Conservation (phyloP, 2,888 invertebrate genomes). For the Reticulitermes lucifugus region DNA sequence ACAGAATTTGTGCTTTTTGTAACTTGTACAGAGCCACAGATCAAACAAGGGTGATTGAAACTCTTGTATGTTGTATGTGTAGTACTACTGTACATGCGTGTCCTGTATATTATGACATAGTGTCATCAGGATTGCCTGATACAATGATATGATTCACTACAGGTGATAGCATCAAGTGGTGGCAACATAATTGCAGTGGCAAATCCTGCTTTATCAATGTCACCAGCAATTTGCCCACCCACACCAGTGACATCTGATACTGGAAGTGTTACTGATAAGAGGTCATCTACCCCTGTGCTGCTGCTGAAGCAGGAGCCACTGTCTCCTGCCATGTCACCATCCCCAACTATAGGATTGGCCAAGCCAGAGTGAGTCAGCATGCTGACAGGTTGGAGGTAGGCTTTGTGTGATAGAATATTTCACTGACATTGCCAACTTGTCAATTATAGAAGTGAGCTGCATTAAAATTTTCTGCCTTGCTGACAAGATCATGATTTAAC, state of each 20-base stretch:
- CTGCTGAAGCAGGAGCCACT: slow-evolving; percentile 41
- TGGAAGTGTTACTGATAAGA: not conserved
- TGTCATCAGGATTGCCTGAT: no score
- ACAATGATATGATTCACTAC: slow-evolving; percentile 55
- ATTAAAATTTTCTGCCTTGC: no score
- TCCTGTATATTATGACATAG: no score
- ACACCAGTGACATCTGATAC: not conserved
- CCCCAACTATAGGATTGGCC: not conserved
- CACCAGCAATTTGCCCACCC: slow-evolving; percentile 59
- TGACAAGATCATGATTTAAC: no score
- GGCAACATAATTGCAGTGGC: slow-evolving; percentile 91
- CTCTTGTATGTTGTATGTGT: no score
- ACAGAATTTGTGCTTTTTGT: no score
- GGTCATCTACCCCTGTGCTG: slow-evolving; percentile 19
- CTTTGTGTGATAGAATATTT: not conserved
- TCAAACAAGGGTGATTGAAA: no score
- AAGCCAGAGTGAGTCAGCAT: slow-evolving; percentile 25
- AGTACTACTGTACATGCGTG: not conserved
- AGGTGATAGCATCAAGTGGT: slow-evolving; percentile 86
- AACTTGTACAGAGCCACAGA: no score
- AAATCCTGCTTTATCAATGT: slow-evolving; percentile 83
- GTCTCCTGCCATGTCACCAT: slow-evolving; percentile 38
- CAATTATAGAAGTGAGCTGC: no score
- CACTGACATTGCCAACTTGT: no score
- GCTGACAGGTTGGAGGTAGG: not conserved